Evolutionary conservation across 92 coral and sea anemone species (phyloP).

Genomic region (Ricordea florida): DNA sequence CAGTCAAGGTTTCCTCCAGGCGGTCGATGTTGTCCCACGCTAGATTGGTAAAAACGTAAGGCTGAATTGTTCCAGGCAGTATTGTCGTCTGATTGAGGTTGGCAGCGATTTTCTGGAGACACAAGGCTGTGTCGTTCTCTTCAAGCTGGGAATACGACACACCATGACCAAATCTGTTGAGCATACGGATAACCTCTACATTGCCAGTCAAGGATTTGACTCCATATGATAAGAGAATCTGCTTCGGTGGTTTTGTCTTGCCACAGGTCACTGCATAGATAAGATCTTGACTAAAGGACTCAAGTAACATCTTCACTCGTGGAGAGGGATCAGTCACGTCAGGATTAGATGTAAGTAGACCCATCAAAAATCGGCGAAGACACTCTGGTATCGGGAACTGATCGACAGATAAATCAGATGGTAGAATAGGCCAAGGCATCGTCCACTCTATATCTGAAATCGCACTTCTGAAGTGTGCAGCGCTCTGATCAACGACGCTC

Average conservation of each 20-base stretch:
- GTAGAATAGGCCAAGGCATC: slow-evolving; percentile 42
- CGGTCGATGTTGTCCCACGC: slow-evolving; percentile 77
- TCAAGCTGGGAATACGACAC: slow-evolving; percentile 52
- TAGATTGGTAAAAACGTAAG: slow-evolving; percentile 49
- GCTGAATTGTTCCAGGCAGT: slow-evolving; percentile 47
- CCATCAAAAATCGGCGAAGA: slow-evolving; percentile 30
- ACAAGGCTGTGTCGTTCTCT: slow-evolving; percentile 50
- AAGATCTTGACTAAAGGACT: slow-evolving; percentile 47
- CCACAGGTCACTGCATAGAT: slow-evolving; percentile 39
- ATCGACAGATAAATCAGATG: slow-evolving; percentile 39
- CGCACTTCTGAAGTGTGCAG: slow-evolving; percentile 5
- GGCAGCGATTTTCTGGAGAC: slow-evolving; percentile 47
- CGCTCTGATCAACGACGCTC: slow-evolving; percentile 24
- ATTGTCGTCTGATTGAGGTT: slow-evolving; percentile 29
- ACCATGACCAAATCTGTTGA: slow-evolving; percentile 58
- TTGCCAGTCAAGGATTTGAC: slow-evolving; percentile 59
- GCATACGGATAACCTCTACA: slow-evolving; percentile 45
- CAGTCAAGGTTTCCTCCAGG: slow-evolving; percentile 55
- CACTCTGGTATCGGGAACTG: slow-evolving; percentile 37
- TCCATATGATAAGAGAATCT: slow-evolving; percentile 46
- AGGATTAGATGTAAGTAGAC: slow-evolving; percentile 37
- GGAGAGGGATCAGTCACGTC: slow-evolving; percentile 24
- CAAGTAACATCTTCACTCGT: slow-evolving; percentile 18
- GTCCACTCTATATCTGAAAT: slow-evolving; percentile 33
- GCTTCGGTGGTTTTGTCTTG: slow-evolving; percentile 54